These are phyloP conservation scores for Craterocephalus amniculus DNA, from an alignment of 2,797 vertebrate species.

Conservation along the genomic window DNA sequence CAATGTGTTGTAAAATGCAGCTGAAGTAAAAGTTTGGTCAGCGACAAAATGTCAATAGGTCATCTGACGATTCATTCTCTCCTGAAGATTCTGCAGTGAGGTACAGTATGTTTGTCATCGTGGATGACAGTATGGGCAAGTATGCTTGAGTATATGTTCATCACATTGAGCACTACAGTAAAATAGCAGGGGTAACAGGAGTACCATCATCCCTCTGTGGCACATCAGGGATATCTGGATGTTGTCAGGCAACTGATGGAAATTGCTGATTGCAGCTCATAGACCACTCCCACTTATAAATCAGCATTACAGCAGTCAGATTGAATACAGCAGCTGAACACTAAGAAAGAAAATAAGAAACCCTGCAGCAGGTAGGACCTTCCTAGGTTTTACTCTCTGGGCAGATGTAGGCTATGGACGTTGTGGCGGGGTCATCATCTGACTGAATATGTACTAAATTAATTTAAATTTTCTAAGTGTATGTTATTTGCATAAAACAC, in stretches of 20 bases:
- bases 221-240: slow-evolving; percentile 79
- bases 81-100: slow-evolving; percentile 17
- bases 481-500: not conserved
- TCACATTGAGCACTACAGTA: slow-evolving; percentile 54
- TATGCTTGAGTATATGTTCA: slow-evolving; percentile 31
- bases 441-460: slow-evolving; percentile 5
- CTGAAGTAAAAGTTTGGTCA: not conserved
- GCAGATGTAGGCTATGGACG: slow-evolving; percentile 12
- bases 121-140: slow-evolving; percentile 28
- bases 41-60: not conserved
- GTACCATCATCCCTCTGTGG: slow-evolving; percentile 52
- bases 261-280: slow-evolving; percentile 74
- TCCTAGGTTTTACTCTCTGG: slow-evolving; percentile 30
- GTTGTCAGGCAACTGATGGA: slow-evolving; percentile 80
- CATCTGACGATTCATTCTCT: not conserved
- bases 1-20: not conserved
- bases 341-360: slow-evolving; percentile 47
- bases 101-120: slow-evolving; percentile 10
- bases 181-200: slow-evolving; percentile 63
- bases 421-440: slow-evolving; percentile 1
- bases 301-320: slow-evolving; percentile 64
- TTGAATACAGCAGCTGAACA: slow-evolving; percentile 50
- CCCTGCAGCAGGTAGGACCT: slow-evolving; percentile 41
- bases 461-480: not conserved
- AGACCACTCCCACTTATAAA: slow-evolving; percentile 73